Evolutionary conservation across 2,113 vertebrate species (phyloP).

Genomic region (Peromyscus maniculatus): DNA sequence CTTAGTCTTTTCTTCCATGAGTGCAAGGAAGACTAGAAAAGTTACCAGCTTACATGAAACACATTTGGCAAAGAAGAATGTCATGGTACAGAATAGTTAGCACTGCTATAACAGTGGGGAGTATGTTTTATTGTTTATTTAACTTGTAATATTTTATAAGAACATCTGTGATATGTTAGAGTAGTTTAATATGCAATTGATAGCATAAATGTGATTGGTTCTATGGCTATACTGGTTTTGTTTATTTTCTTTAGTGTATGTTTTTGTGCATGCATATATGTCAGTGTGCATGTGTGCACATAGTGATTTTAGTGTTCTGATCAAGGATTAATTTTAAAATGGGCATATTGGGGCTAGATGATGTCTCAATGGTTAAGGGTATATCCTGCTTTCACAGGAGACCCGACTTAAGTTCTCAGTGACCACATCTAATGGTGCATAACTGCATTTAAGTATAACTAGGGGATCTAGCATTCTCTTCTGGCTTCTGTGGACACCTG

Average conservation of each 20-base stretch:
- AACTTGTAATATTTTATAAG: not conserved
- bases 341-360: not conserved
- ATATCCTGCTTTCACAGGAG: too few species aligned
- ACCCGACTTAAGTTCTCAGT: not conserved
- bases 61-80: not conserved
- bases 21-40: not conserved
- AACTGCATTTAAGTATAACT: not conserved
- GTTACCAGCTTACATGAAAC: not conserved
- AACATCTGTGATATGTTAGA: not conserved
- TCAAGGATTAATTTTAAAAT: not conserved
- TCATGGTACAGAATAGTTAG: not conserved
- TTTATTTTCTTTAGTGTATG: not conserved
- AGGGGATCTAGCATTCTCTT: not conserved
- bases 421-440: not conserved
- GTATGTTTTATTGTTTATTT: not conserved
- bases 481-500: not conserved
- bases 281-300: not conserved
- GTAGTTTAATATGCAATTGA: not conserved
- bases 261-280: not conserved
- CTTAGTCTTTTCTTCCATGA: not conserved
- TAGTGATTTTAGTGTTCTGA: not conserved
- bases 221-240: not conserved
- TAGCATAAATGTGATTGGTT: fast-evolving
- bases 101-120: fast-evolving
- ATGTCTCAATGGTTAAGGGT: not conserved